Evolutionary conservation across 2,113 vertebrate genomes (phyloP).

Genomic region (Tupaia chinensis): DNA sequence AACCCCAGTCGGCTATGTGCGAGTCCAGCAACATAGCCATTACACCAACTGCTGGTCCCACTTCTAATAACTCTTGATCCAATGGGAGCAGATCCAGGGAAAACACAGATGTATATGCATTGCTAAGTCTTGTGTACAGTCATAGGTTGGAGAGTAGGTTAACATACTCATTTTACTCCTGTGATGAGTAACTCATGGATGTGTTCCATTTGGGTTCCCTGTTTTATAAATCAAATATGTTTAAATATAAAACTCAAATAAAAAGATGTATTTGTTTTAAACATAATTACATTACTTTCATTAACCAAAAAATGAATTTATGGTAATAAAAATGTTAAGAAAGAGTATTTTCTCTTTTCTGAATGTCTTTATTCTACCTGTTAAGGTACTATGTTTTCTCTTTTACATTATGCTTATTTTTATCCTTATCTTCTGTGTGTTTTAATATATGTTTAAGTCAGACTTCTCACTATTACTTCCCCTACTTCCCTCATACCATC

Average conservation of each 20-base stretch:
- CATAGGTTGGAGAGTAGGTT: background rate
- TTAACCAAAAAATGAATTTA: constrained; percentile 35
- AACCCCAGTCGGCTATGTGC: too few relatives aligned
- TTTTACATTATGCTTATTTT: background rate
- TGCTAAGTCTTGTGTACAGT: background rate
- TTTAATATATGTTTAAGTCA: constrained; percentile 23
- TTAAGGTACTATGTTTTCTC: constrained; percentile 5
- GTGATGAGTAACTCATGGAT: background rate
- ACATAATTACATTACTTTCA: background rate
- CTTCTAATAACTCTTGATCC: background rate
- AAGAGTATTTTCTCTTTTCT: constrained; percentile 21
- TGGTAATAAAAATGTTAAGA: background rate
- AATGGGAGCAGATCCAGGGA: background rate
- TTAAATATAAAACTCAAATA: background rate
- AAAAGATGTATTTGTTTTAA: background rate
- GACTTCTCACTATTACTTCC: background rate
- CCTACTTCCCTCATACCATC: background rate
- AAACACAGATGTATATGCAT: background rate
- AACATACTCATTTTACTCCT: background rate
- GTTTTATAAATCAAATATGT: background rate
- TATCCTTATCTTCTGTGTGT: background rate
- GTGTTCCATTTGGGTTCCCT: background rate
- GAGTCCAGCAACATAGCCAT: too few relatives aligned
- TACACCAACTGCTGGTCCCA: too few relatives aligned
- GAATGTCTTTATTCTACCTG: background rate